These are phyloP conservation scores for Eupeodes luniger DNA, from an alignment of 2,888 invertebrate genomes.

Conservation along the genomic window DNA sequence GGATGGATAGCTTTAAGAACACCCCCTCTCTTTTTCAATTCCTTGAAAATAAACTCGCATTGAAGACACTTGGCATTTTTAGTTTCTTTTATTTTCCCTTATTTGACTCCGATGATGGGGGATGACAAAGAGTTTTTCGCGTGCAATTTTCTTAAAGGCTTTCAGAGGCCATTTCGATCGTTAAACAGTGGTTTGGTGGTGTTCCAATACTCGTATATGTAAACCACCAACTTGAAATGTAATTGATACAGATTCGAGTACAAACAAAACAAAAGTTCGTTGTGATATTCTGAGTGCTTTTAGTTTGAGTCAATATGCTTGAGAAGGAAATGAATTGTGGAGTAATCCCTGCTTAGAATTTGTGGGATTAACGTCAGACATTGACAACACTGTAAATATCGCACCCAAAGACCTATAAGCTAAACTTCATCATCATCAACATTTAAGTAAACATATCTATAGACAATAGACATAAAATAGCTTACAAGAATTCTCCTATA, in stretches of 20 bases:
- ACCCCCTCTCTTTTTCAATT: background rate
- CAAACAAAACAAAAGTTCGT: background rate
- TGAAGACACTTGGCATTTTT: constrained; percentile 52
- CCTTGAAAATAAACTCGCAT: background rate
- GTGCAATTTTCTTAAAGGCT: constrained; percentile 2
- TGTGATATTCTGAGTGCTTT: constrained; percentile 40
- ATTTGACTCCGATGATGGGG: constrained; percentile 34
- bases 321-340: constrained; percentile 36
- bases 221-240: constrained; percentile 67
- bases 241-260: constrained; percentile 64
- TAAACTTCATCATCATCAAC: constrained; percentile 33
- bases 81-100: background rate
- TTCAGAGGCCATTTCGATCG: constrained; percentile 55
- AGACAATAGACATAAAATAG: constrained; percentile 36
- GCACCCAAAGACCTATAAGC: constrained; percentile 32
- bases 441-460: constrained; percentile 36
- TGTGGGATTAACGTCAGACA: constrained; percentile 56
- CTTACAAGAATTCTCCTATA: constrained; percentile 35
- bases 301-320: background rate
- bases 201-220: background rate
- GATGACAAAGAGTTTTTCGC: constrained; percentile 27
- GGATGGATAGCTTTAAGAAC: constrained; percentile 59
- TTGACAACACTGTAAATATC: constrained; percentile 36
- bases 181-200: constrained; percentile 38
- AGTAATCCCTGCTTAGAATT: constrained; percentile 60